phyloP scores from a whole-genome alignment of 1,140 invertebrate species.

The Sesamia nonagrioides region DNA sequence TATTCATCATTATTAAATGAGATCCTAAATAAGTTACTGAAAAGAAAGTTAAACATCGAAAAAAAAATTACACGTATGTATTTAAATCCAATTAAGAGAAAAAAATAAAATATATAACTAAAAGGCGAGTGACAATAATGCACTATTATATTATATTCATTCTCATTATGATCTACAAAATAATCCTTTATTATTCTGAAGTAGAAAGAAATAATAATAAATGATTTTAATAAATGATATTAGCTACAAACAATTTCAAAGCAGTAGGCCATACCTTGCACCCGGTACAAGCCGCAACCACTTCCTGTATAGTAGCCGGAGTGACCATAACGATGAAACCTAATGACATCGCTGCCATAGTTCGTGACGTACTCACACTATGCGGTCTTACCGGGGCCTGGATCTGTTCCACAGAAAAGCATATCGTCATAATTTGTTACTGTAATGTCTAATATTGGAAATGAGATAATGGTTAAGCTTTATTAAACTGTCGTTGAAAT shows the following conservation, averaged over 20 bases:
- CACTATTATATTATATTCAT: not conserved
- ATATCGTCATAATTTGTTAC: not conserved
- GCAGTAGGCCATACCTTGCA: constrained; percentile 83
- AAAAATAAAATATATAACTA: not conserved
- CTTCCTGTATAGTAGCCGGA: constrained; percentile 95
- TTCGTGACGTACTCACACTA: constrained; percentile 93
- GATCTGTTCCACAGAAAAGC: constrained; percentile 62
- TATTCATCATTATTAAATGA: too few species aligned
- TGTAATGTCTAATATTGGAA: not conserved
- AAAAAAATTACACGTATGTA: too few species aligned
- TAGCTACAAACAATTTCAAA: constrained; percentile 14
- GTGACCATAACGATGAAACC: constrained; percentile 96
- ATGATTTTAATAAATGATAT: not conserved
- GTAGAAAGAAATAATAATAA: not conserved
- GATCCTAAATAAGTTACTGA: too few species aligned
- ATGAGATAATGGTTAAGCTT: not conserved
- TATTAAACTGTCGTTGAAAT: not conserved
- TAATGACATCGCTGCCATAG: constrained; percentile 95
- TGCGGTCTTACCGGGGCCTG: constrained; percentile 91
- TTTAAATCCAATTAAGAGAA: not conserved
- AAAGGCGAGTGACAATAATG: not conserved
- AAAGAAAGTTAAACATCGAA: too few species aligned
- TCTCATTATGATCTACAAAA: not conserved
- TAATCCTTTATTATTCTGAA: not conserved
- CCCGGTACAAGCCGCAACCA: constrained; percentile 95